Evolutionary conservation across 2,113 vertebrate genomes (phyloP).

Genomic region (Scopus umbretta): DNA sequence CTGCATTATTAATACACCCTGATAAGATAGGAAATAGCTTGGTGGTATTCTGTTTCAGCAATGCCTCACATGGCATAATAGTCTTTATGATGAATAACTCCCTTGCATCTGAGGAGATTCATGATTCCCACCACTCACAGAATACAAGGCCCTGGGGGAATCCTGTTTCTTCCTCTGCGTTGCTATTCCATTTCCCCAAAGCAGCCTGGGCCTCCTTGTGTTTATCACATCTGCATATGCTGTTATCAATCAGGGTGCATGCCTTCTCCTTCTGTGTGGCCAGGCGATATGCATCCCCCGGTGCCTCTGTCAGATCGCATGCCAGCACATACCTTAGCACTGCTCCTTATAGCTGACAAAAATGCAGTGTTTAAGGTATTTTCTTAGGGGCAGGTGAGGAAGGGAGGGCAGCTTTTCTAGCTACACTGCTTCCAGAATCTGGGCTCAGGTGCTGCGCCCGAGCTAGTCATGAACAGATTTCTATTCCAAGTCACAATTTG

Average conservation of each 20-base stretch:
- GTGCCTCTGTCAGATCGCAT: not conserved
- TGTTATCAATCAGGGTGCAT: not conserved
- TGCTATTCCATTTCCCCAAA: not conserved
- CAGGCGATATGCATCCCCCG: not conserved
- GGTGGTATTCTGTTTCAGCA: constrained; percentile 12
- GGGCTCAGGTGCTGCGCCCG: not conserved
- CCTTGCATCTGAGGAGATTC: not conserved
- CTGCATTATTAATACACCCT: constrained; percentile 43
- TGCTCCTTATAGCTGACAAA: not conserved
- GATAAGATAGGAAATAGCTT: constrained; percentile 43
- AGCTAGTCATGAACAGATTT: not conserved
- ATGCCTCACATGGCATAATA: not conserved
- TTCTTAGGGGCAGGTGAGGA: not conserved
- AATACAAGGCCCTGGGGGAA: not conserved
- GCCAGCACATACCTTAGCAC: not conserved
- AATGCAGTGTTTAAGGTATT: not conserved
- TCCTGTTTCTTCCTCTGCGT: not conserved
- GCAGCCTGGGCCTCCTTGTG: not conserved
- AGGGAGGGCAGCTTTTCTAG: not conserved
- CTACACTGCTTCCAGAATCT: not conserved
- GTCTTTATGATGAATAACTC: not conserved
- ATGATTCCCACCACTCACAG: not conserved
- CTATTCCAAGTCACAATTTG: not conserved
- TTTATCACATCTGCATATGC: not conserved
- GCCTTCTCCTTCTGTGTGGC: not conserved